Base-by-base conservation (phyloP, 2,888 invertebrate genomes). In the Clitarchus hookeri region DNA sequence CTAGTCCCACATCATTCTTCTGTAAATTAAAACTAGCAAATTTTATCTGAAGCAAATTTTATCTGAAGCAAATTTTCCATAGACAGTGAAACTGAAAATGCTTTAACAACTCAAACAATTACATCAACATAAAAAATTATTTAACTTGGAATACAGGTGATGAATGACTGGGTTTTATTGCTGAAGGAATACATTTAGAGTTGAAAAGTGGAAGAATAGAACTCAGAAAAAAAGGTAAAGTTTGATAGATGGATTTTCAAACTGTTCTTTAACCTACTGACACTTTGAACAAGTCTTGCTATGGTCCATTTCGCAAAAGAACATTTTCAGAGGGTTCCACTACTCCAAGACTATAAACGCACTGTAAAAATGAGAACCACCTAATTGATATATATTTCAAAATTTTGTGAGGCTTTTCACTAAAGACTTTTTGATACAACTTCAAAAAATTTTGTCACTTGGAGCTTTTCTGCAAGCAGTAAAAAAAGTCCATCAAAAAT, bases 401-500 rank as follows among this genome's bases (percentile, higher is more conserved):
- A n/a, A n/a, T n/a, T n/a, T n/a, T n/a, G n/a, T n/a, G n/a, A n/a
- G n/a, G n/a, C n/a, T n/a, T n/a, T n/a, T n/a, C n/a, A n/a, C n/a
- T n/a, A n/a, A n/a, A n/a, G n/a, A n/a, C n/a, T n/a, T n/a, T n/a
- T n/a, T n/a, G n/a, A n/a, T n/a, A n/a, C n/a, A n/a, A n/a, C n/a
- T n/a, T n/a, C n/a, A n/a, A 83, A 83, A 83, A 25, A 83, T n/a
- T n/a, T n/a, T 83, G 36, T 44, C 36, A 27, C 13, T 83, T 83
- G n/a, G 26, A 83, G 83, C 83, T 83, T 44, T 83, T 83, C n/a
- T 83, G 27, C 44, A 83, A 83, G 44, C 27, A 83, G n/a, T 83
- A 83, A 83, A 27, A 26, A 44, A 83, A 27, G n/a, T 27, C 36
- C 4, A 83, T 44, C 44, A 36, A 83, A 83, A 83, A 83, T 8